Evolutionary conservation across 2,797 vertebrate species (phyloP).

Genomic region (Malacoctenus gilli): DNA sequence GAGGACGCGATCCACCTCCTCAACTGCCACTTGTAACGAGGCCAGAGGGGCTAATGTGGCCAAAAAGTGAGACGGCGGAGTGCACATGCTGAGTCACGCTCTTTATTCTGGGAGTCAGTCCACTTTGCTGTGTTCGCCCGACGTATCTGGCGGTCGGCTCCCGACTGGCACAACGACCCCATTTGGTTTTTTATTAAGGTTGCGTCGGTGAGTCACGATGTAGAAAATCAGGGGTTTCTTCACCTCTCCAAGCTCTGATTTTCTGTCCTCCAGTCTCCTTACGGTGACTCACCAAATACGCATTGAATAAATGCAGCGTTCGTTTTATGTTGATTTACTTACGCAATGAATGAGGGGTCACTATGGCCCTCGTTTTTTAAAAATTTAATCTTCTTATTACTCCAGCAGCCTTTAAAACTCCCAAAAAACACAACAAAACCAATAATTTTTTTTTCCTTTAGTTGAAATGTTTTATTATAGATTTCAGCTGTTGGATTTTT

Average conservation of each 20-base stretch:
- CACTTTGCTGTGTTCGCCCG: constrained; percentile 23
- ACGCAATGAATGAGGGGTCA: no score
- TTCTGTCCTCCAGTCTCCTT: neutral
- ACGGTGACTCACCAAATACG: neutral
- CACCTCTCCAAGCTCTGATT: neutral
- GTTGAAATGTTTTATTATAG: no score
- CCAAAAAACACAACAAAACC: no score
- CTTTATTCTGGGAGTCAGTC: constrained; percentile 61
- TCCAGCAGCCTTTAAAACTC: no score
- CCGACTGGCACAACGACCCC: constrained; percentile 4
- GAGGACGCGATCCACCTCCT: constrained; percentile 25
- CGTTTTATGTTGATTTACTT: no score
- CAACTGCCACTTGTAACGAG: constrained; percentile 10
- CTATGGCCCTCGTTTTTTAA: no score
- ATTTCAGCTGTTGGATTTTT: no score
- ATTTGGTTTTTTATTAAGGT: constrained; percentile 7
- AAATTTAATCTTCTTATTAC: no score
- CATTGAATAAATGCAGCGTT: neutral
- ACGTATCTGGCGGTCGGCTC: constrained; percentile 13
- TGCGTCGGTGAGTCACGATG: constrained; percentile 15
- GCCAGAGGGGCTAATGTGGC: constrained; percentile 40
- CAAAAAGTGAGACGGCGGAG: constrained; percentile 36
- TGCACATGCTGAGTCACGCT: constrained; percentile 60
- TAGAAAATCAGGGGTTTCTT: neutral
- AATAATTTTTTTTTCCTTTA: no score